Conservation (phyloP, 2,113 vertebrate genomes). For the Recurvirostra avosetta region DNA sequence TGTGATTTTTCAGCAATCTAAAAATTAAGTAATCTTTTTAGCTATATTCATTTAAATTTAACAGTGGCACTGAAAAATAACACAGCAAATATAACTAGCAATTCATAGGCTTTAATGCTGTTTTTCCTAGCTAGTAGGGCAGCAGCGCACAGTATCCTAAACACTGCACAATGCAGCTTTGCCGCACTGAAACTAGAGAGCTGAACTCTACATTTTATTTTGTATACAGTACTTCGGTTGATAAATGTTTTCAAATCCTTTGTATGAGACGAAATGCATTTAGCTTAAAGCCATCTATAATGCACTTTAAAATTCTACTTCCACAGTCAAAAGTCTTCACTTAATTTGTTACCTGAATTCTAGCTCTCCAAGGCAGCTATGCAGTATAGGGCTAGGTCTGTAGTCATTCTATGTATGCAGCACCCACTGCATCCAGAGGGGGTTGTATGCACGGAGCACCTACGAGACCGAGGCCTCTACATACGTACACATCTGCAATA, state of each 20-base stretch:
- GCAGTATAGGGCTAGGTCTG: neutral
- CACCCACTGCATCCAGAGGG: neutral
- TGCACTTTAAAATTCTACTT: neutral
- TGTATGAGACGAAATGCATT: neutral
- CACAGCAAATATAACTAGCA: neutral
- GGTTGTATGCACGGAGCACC: neutral
- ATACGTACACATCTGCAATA: neutral
- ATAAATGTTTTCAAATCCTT: neutral
- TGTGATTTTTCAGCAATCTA: neutral
- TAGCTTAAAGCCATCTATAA: neutral
- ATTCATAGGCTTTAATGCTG: neutral
- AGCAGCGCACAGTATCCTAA: neutral
- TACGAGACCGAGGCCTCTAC: neutral
- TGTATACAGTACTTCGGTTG: neutral
- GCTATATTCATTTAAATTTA: neutral
- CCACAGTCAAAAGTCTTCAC: neutral
- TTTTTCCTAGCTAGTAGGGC: neutral
- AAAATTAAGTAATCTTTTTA: neutral
- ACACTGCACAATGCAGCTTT: neutral
- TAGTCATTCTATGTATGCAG: rapidly evolving
- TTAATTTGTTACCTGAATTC: neutral
- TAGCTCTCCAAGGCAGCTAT: neutral
- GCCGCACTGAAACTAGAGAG: neutral
- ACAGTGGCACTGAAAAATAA: neutral
- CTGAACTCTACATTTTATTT: neutral